A percentile compares a stretch with the other conserved stretches of the same genome.
Evolutionary conservation across 1,140 invertebrate genomes (phyloP).

Genomic region (Conus ventricosus): DNA sequence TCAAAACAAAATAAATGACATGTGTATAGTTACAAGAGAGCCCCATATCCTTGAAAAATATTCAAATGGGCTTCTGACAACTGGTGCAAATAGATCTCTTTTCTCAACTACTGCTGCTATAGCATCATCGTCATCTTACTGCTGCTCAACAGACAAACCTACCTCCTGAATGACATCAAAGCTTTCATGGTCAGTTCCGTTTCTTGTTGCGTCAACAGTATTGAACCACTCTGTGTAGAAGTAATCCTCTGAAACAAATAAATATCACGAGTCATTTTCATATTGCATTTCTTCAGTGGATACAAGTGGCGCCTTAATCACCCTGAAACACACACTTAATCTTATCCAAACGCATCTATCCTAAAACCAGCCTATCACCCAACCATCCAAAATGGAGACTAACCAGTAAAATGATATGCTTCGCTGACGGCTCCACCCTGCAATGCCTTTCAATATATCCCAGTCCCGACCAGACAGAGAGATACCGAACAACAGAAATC

Average conservation of each 20-base stretch:
- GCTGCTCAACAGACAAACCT: neutral
- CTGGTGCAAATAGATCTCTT: too few relatives aligned
- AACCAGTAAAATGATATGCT: too few relatives aligned
- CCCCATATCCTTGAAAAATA: too few relatives aligned
- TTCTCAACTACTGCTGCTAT: too few relatives aligned
- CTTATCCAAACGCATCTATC: neutral
- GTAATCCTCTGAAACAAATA: slow-evolving; percentile 35
- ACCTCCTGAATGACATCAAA: neutral
- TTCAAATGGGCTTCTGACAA: too few relatives aligned
- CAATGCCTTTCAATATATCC: too few relatives aligned
- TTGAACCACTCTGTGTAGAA: slow-evolving; percentile 37
- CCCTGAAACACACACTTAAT: neutral
- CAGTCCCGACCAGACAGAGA: too few relatives aligned
- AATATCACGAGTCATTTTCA: slow-evolving; percentile 5
- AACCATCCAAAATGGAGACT: too few relatives aligned
- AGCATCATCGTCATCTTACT: too few relatives aligned
- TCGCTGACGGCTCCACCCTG: too few relatives aligned
- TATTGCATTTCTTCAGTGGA: neutral
- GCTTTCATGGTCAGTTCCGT: slow-evolving; percentile 10
- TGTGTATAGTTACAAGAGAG: neutral
- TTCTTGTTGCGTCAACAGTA: neutral
- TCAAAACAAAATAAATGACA: neutral
- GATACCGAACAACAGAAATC: too few relatives aligned
- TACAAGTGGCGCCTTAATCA: neutral
- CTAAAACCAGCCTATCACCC: too few relatives aligned